A percentile compares a stretch with the other conserved stretches of the same genome.
phyloP scores from a whole-genome alignment of 2,113 vertebrate genomes.

The Oryzias woworae region DNA sequence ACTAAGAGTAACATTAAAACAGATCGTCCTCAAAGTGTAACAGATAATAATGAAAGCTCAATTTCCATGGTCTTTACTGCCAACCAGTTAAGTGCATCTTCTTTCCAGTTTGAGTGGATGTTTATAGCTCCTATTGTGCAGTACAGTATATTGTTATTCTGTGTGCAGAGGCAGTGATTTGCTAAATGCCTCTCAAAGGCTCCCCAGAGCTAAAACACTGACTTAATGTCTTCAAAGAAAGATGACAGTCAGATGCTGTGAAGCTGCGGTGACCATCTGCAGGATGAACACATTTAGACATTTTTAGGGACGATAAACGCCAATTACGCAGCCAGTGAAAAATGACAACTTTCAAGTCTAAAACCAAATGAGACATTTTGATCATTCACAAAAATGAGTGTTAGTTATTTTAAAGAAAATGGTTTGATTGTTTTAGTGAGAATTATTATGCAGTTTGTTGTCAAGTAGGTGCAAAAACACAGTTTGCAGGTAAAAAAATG shows the following conservation, averaged over 20 bases:
- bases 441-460: too few relatives aligned
- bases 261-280: slow-evolving; percentile 28
- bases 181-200: slow-evolving; percentile 51
- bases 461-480: too few relatives aligned
- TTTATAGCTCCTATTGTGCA: slow-evolving; percentile 47
- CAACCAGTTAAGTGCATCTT: slow-evolving; percentile 49
- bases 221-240: slow-evolving; percentile 29
- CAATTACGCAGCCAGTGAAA: neutral
- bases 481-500: too few relatives aligned
- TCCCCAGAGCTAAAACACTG: slow-evolving; percentile 22
- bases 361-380: neutral
- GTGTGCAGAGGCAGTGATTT: slow-evolving; percentile 48
- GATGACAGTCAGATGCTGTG: slow-evolving; percentile 40
- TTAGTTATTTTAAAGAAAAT: too few relatives aligned
- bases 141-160: slow-evolving; percentile 33
- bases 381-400: too few relatives aligned
- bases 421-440: too few relatives aligned
- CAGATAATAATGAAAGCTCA: slow-evolving; percentile 57
- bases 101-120: slow-evolving; percentile 52
- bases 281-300: neutral
- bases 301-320: slow-evolving; percentile 6
- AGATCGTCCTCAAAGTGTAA: slow-evolving; percentile 49
- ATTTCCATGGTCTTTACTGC: slow-evolving; percentile 61
- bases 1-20: slow-evolving; percentile 48
- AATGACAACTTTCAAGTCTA: neutral